These are phyloP conservation scores for Atrina japonica DNA, from an alignment of 2,888 invertebrate genomes.

Conservation along the genomic window DNA sequence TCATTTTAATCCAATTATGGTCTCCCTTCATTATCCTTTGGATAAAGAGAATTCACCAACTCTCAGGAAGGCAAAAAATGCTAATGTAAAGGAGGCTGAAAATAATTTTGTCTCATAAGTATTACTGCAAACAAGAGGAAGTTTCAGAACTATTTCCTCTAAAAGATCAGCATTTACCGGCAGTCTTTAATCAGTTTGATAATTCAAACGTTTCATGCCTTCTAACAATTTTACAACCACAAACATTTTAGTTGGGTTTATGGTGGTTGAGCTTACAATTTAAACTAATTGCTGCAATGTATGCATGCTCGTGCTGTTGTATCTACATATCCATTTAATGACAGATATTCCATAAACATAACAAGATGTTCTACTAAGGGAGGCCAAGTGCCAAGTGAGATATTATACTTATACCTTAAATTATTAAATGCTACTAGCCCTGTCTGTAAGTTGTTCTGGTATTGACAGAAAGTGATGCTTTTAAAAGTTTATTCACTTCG, in stretches of 20 bases:
- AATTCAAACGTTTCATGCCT: background rate
- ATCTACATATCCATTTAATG: background rate
- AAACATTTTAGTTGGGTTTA: background rate
- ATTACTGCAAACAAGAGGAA: background rate
- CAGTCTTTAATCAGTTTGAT: background rate
- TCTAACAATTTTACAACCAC: background rate
- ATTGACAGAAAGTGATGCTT: background rate
- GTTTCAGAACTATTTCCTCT: background rate
- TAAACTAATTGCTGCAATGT: background rate
- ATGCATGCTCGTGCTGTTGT: background rate
- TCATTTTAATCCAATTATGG: background rate
- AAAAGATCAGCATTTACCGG: background rate
- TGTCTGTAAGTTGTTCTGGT: background rate
- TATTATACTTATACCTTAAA: background rate
- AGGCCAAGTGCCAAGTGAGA: background rate
- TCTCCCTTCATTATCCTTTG: background rate
- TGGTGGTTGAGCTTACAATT: background rate
- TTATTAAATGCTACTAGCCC: background rate
- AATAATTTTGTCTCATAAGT: background rate
- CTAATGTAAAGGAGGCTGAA: background rate
- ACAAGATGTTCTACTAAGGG: background rate
- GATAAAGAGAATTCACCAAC: background rate
- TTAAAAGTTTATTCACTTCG: background rate
- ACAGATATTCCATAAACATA: slow-evolving; percentile 1
- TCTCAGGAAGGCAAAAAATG: background rate